Percentiles rank a stretch among this genome's conserved stretches.
Evolutionary conservation across 1,140 invertebrate species (phyloP).

Genomic region (Melanaphis sacchari): DNA sequence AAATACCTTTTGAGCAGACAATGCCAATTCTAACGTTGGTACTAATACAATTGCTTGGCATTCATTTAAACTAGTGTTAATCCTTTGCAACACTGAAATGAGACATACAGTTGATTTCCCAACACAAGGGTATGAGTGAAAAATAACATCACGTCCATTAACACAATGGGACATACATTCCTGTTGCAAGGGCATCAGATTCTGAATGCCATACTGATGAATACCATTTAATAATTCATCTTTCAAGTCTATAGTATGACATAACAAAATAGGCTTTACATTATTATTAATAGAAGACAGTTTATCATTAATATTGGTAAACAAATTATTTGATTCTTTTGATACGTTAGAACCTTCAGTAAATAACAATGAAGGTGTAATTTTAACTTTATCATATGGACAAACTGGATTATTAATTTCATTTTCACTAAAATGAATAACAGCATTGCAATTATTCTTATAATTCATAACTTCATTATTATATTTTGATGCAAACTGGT

Average conservation of each 20-base stretch:
- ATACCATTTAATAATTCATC: slow-evolving; percentile 38
- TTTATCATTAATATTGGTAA: background rate
- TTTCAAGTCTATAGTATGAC: background rate
- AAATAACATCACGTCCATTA: slow-evolving; percentile 23
- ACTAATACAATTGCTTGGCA: slow-evolving; percentile 76
- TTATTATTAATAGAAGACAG: background rate
- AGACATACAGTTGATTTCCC: slow-evolving; percentile 35
- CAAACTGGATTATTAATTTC: slow-evolving; percentile 4
- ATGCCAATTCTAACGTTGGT: slow-evolving; percentile 75
- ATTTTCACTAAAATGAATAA: background rate
- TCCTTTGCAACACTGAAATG: slow-evolving; percentile 60
- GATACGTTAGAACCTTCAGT: background rate
- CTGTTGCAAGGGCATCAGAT: background rate
- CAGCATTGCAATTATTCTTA: too few species aligned
- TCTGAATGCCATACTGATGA: background rate
- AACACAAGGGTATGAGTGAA: slow-evolving; percentile 13
- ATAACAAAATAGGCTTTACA: background rate
- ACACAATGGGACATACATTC: background rate
- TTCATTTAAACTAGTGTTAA: slow-evolving; percentile 66
- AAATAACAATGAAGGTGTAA: background rate
- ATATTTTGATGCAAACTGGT: background rate
- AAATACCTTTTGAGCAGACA: slow-evolving; percentile 66
- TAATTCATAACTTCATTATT: background rate
- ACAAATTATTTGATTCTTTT: background rate
- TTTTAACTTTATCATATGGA: background rate